Base-by-base conservation (phyloP, 2,797 vertebrate genomes). In the Podargus strigoides region DNA sequence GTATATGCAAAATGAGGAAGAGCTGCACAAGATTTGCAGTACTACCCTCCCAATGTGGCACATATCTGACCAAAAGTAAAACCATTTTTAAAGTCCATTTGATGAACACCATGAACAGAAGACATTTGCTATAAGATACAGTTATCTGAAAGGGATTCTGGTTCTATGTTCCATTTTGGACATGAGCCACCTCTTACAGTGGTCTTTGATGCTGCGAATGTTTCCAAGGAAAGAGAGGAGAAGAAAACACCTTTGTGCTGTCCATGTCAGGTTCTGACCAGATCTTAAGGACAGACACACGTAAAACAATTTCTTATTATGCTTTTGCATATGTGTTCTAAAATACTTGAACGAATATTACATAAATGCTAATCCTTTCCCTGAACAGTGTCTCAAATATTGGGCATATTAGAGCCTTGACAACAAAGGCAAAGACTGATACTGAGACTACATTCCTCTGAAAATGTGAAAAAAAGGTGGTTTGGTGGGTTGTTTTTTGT, bases 141-240 rank as follows among this genome's bases (percentile, higher is more conserved):
- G 22, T 7, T 39, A 4, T 73, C 83, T 55, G 62, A 78, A 78
- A 69, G 30, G 7, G 6, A 78, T 19, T 56, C 6, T 37, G 49
- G 11, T 28, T 69, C 42, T n/a, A 0, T 12, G 14, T 37, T 80
- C 23, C 27, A 19, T 53, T 72, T 75, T 53, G 50, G 24, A 44
- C 18, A 4, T 0, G 2, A 74, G 37, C 41, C 10, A 16, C 12
- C 0, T 1, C 28, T 58, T 63, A 34, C 0, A 1, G 18, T 14
- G 42, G 22, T 13, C 42, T 70, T 78, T 72, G 56, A 47, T 58
- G 37, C 21, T 66, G 12, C 0, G 1, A 62, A 36, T 0, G 0
- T 52, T 66, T 66, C 63, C 39, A 70, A 21, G 53, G 20, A 79
- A 92, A 66, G 42, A 77, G 55, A 21, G 68, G n/a, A 66, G 12